Base-by-base conservation (phyloP, 2,113 vertebrate species). In the Amblyopsis rosae region DNA sequence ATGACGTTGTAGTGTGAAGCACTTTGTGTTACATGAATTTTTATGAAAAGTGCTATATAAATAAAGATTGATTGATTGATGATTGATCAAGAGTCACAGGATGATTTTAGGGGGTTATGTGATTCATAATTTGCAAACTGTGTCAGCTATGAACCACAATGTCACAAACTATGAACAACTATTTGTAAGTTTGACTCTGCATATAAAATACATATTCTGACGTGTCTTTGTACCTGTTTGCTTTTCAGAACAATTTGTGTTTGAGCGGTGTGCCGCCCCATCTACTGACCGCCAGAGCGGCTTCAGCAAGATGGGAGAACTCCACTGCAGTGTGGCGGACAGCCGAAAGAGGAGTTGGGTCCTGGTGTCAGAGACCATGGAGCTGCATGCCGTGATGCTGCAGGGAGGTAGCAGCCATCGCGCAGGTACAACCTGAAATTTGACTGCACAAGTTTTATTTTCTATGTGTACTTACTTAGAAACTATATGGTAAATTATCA, bases 351-450 rank as follows among this genome's bases (percentile, higher is more conserved):
- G 79, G 62, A 82, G 49, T 73, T 45, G 83, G 26, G 64, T 90
- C 3, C 46, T 71, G 63, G 58, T 80, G 12, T 0, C 9, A 0
- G 67, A 82, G 61, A 80, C 70, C 65, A 81, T 85, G 87, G 83
- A 90, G 83, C 87, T 92, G 32, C 78, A 85, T 2, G 85, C 90
- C 0, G 70, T 90, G 56, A 78, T 72, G 60, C 82, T 92, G 70
- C 90, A 88, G 74, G 89, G 73, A 33, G 87, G 86, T 12, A 72
- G 46, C 1, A 41, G 53, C 0, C 4, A 59, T n/a, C 71, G 51
- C 53, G 84, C 84, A 86, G 86, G 91, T 92, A 63, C 77, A 9
- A 9, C 0, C 10, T 11, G 9, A 3, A 12, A 11, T 51, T 51
- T 51, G 35, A 51, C 49, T 51, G 9, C 49, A 11, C 11, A 51